Conservation (phyloP, 2,888 invertebrate genomes). For the Meghimatium bilineatum region DNA sequence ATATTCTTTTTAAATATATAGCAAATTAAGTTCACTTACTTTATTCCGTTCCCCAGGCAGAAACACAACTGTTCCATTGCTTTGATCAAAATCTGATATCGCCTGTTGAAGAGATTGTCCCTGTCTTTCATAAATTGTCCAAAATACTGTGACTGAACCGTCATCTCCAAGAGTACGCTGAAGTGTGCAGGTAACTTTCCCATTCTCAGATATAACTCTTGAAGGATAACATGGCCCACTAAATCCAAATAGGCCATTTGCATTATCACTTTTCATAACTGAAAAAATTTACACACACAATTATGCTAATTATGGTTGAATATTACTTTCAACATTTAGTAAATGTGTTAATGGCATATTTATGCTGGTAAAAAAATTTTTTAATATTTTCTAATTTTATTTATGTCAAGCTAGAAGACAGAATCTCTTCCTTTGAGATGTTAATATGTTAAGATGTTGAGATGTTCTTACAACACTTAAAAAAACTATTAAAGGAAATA, state of each 20-base stretch:
- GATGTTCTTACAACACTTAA: too few species aligned
- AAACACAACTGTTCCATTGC: constrained; percentile 68
- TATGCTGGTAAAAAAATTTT: too few species aligned
- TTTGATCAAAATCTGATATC: constrained; percentile 67
- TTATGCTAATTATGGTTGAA: background rate
- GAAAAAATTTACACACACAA: constrained; percentile 22
- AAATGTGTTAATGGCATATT: too few species aligned
- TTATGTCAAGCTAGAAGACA: too few species aligned
- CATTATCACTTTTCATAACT: constrained; percentile 77
- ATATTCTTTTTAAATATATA: background rate
- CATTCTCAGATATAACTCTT: constrained; percentile 57
- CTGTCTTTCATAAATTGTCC: constrained; percentile 62
- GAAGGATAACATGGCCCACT: constrained; percentile 63
- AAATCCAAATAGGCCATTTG: constrained; percentile 75
- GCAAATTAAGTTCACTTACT: constrained; percentile 48
- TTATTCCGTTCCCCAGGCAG: constrained; percentile 67
- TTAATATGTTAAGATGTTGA: too few species aligned
- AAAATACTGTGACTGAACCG: constrained; percentile 69
- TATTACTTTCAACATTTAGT: background rate
- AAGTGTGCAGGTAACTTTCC: constrained; percentile 64
- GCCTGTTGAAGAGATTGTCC: constrained; percentile 44
- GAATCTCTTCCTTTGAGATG: too few species aligned
- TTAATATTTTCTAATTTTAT: too few species aligned
- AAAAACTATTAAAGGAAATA: too few species aligned
- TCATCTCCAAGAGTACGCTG: constrained; percentile 69